Evolutionary conservation across 2,888 invertebrate species (phyloP), one percentile per base, ranked within the genome.

Genomic region (Leucophenga maculata): DNA sequence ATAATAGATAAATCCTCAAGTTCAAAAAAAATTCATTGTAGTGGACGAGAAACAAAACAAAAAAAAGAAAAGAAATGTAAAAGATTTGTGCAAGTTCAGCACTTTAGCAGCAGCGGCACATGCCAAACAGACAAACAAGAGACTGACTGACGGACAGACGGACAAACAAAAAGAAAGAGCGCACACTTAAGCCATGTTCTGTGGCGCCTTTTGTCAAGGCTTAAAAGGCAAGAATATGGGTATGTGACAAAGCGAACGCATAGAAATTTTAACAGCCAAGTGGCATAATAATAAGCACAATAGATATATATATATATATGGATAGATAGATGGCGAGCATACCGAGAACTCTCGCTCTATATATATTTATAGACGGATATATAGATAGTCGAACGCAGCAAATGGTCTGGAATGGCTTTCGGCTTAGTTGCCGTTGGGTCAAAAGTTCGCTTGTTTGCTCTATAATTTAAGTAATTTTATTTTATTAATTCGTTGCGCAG

Each of bases 51-150:
- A 54, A 52, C 50, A 26, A 31, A 50, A 39, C n/a, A 52, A 16
- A 18, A 65, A 16, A 26, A 20, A 69, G 66, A 72, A 71, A n/a
- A 62, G 69, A 77, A 73, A 74, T 75, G 77, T 78, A 76, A 78
- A 79, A 76, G 73, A 78, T 81, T 82, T 80, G 66, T 75, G 80
- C 75, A 76, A 74, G 74, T 76, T 78, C 82, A 77, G 80, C 78
- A 70, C 26, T 74, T 75, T 74, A 69, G 57, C 66, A 71, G 67
- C 54, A 32, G 65, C 18, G 22, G 67, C 65, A 65, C 52, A 59
- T 64, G 73, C 32, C 67, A 22, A 50, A 26, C 65, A 52, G 65
- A 20, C 52, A 52, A 31, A 57, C 44, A 60, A 44, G 18, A n/a
- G 46, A 26, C 32, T 46, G 39, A 57, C 55, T 46, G 46, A 44